These are phyloP conservation scores for Tenrec ecaudatus DNA, from an alignment of 2,113 vertebrate genomes.

Conservation along the genomic window DNA sequence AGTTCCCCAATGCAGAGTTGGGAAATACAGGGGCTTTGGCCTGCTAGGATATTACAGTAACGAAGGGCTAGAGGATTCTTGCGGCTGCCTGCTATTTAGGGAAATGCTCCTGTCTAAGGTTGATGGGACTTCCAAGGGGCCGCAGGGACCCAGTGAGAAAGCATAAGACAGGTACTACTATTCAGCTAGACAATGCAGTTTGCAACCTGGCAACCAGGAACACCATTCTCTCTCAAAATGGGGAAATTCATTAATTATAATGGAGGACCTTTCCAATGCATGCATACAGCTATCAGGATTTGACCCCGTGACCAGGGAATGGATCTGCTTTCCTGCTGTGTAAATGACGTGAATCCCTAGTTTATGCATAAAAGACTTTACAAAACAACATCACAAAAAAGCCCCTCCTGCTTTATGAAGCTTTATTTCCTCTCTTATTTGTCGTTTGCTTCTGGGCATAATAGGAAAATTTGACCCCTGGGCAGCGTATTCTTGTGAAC, in stretches of 20 bases:
- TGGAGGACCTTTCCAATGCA: conserved; percentile 2
- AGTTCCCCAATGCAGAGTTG: not conserved
- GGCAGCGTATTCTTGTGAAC: conserved; percentile 73
- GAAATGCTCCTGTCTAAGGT: not conserved
- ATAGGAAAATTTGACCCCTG: conserved; percentile 66
- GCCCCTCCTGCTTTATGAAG: not conserved
- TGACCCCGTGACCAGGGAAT: not conserved
- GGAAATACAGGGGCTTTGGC: not conserved
- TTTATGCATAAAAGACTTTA: conserved; percentile 49
- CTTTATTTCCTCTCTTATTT: conserved; percentile 73
- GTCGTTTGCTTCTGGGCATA: conserved; percentile 59
- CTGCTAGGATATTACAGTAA: not conserved
- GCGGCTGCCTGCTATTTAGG: not conserved
- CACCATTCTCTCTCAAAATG: conserved; percentile 42
- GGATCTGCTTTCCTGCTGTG: conserved; percentile 3
- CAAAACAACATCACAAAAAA: conserved; percentile 37
- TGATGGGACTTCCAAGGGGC: not conserved
- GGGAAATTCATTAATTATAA: conserved; percentile 17
- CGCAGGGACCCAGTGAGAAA: not conserved
- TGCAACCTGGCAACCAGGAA: conserved; percentile 6
- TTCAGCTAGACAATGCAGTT: conserved; percentile 21
- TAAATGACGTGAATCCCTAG: not conserved
- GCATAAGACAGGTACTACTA: not conserved
- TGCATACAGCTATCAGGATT: not conserved
- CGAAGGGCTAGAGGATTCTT: not conserved